Evolutionary conservation across 2,113 vertebrate genomes (phyloP).

Genomic region (Oryzias celebensis): DNA sequence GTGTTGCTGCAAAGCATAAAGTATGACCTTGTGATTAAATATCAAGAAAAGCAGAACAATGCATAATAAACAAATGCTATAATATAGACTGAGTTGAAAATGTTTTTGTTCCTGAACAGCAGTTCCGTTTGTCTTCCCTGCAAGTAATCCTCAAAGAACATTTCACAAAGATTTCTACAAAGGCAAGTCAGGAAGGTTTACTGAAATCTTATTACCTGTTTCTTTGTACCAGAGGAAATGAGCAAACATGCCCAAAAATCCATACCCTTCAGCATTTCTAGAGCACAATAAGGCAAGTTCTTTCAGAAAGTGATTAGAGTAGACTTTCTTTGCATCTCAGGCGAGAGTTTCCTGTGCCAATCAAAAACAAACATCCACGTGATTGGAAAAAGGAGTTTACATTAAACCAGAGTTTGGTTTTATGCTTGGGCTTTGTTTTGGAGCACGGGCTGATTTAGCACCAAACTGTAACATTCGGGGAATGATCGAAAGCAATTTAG

Average conservation of each 20-base stretch:
- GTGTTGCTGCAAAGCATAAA: too few species aligned
- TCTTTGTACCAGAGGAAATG: background rate
- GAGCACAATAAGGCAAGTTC: constrained; percentile 39
- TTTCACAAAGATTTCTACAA: too few species aligned
- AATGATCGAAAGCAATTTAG: constrained; percentile 4
- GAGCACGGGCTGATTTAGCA: constrained; percentile 1
- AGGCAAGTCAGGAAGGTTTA: background rate
- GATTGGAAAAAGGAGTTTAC: constrained; percentile 24
- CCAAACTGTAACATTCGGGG: constrained; percentile 11
- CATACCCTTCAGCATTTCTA: constrained; percentile 4
- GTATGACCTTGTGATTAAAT: too few species aligned
- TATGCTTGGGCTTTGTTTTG: background rate
- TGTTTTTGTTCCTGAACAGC: too few species aligned
- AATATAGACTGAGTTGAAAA: too few species aligned
- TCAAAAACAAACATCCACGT: constrained; percentile 21
- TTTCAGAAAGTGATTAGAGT: constrained; percentile 34
- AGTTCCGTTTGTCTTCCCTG: too few species aligned
- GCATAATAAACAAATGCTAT: too few species aligned
- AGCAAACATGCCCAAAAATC: constrained; percentile 2
- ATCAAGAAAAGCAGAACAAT: too few species aligned
- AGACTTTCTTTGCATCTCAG: constrained; percentile 26
- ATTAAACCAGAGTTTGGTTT: constrained; percentile 8
- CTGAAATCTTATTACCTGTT: constrained; percentile 1
- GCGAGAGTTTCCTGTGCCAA: constrained; percentile 24
- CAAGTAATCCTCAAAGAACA: too few species aligned